Evolutionary conservation across 2,888 invertebrate species (phyloP), one percentile per base, ranked within the genome.

Genomic region (Helleia helle): DNA sequence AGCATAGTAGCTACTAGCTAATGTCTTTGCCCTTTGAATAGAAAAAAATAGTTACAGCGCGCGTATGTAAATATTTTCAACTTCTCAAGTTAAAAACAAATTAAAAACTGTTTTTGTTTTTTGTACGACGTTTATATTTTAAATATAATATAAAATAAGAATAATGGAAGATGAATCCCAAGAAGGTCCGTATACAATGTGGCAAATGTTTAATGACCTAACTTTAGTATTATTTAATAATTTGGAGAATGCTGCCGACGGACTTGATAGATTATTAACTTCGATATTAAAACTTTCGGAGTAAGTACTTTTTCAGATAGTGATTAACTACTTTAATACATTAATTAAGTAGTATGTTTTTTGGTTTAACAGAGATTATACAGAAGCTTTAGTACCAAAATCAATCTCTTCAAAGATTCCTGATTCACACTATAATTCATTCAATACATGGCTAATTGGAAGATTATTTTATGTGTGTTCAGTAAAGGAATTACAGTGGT

Each of bases 391-490:
- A 40, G 83, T 88, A 1, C 87, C 84, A 34, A 65, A 76, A 30
- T 65, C 74, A 27, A 81, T 87, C 2, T 60, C 65, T 36, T 64
- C 71, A 1, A 72, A 70, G 44, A 69, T 76, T 50, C 74, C 83
- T 15, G 83, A 81, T 46, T 62, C 68, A 28, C 74, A 83, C 51
- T 87, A 87, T 52, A 65, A 71, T 55, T 67, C 88, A 1, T 91
- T 90, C 51, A 88, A 89, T 40, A 87, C 86, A 9, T 91, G 91
- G 91, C 63, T 91, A 1, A 71, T 91, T 40, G 91, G 90, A n/a
- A 77, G 87, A 56, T 73, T 91, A 52, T 90, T 90, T 60, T 88
- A 89, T 69, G 71, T 91, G 25, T 79, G 89, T 60, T 87, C 87
- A 27, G 77, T 86, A 2, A 74, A 86, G 37, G 79, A 86, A 52